Conservation (phyloP, 2,888 invertebrate species). For the Pyralis farinalis region DNA sequence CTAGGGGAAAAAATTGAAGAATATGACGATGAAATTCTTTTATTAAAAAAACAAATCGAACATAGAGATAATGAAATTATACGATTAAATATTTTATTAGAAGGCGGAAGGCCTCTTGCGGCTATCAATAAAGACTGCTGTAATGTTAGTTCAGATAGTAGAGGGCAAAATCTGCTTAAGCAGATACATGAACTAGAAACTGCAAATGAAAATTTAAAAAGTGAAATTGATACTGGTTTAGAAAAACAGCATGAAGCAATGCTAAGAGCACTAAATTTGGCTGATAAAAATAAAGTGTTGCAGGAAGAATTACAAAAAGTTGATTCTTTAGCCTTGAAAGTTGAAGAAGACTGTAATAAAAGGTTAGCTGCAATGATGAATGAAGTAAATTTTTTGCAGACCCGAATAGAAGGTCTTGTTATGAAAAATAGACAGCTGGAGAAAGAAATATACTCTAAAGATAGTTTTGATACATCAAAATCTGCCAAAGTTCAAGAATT, state of each 20-base stretch:
- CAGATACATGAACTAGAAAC: slow-evolving; percentile 82
- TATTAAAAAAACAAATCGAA: slow-evolving; percentile 63
- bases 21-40: slow-evolving; percentile 55
- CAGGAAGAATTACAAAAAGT: slow-evolving; percentile 87
- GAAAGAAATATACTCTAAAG: slow-evolving; percentile 69
- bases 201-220: slow-evolving; percentile 72
- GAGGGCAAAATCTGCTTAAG: slow-evolving; percentile 79
- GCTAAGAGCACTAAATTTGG: slow-evolving; percentile 86
- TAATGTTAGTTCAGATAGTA: slow-evolving; percentile 78
- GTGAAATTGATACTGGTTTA: slow-evolving; percentile 76
- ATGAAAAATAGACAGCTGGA: slow-evolving; percentile 74
- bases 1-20: slow-evolving; percentile 66
- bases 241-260: slow-evolving; percentile 90
- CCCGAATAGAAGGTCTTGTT: slow-evolving; percentile 70
- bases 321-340: slow-evolving; percentile 86
- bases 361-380: slow-evolving; percentile 82
- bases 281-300: slow-evolving; percentile 86
- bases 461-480: slow-evolving; percentile 23
- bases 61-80: slow-evolving; percentile 86
- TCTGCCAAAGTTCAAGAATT: slow-evolving; percentile 39
- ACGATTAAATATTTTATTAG: slow-evolving; percentile 84
- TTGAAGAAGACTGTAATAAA: slow-evolving; percentile 89
- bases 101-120: slow-evolving; percentile 85
- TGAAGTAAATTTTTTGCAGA: slow-evolving; percentile 81
- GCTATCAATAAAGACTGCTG: slow-evolving; percentile 85